Evolutionary conservation across 92 coral and sea anemone genomes (phyloP).

Genomic region (Umimayanthus chanpuru): DNA sequence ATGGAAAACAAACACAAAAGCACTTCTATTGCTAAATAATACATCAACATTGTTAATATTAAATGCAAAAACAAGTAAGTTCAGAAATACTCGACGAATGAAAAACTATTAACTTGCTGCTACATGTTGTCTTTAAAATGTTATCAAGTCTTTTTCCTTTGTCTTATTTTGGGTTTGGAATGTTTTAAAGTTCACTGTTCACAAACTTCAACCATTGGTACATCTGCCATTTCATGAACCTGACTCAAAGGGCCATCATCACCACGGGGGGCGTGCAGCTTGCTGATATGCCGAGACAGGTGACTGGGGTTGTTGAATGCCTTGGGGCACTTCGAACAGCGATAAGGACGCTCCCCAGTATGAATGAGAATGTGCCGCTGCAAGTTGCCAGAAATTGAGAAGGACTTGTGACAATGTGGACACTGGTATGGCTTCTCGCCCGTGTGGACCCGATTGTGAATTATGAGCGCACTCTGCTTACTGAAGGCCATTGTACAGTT

Average conservation of each 20-base stretch:
- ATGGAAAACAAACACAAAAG: neutral
- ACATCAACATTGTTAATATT: neutral
- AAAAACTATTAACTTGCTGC: neutral
- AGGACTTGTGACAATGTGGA: slow-evolving; percentile 84
- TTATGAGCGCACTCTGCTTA: slow-evolving; percentile 90
- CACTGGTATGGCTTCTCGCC: slow-evolving; percentile 95
- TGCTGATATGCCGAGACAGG: slow-evolving; percentile 87
- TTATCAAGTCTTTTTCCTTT: neutral
- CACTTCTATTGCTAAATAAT: neutral
- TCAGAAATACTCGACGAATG: neutral
- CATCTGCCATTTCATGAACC: slow-evolving; percentile 5
- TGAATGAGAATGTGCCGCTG: slow-evolving; percentile 93
- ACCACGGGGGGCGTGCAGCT: slow-evolving; percentile 81
- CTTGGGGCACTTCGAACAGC: slow-evolving; percentile 89
- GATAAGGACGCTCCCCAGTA: slow-evolving; percentile 94
- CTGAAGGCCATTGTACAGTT: slow-evolving; percentile 96
- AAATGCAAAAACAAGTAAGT: neutral
- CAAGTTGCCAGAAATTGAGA: slow-evolving; percentile 92
- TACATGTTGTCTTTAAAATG: neutral
- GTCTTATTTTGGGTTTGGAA: neutral
- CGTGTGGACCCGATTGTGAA: slow-evolving; percentile 95
- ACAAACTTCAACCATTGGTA: slow-evolving; percentile 10
- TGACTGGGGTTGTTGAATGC: slow-evolving; percentile 97
- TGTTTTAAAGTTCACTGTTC: slow-evolving; percentile 7
- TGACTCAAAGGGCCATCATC: slow-evolving; percentile 40